phyloP scores from a whole-genome alignment of 2,113 vertebrate genomes.

The Talpa occidentalis region DNA sequence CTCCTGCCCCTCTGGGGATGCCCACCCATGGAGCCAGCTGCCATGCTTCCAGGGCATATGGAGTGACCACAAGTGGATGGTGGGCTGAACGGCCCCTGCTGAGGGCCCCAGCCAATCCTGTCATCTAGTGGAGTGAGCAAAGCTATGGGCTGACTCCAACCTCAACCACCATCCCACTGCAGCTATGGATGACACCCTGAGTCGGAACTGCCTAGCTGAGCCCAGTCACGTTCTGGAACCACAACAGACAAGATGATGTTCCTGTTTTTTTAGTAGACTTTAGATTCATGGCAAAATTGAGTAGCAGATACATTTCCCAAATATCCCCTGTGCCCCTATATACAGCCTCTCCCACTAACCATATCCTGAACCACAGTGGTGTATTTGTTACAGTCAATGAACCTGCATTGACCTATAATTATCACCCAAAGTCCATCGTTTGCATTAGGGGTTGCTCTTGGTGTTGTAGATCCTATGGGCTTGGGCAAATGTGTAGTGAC shows the following conservation, averaged over 20 bases:
- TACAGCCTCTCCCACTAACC: not conserved
- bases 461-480: not conserved
- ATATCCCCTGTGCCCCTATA: not conserved
- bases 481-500: not conserved
- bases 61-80: not conserved
- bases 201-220: not conserved
- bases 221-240: not conserved
- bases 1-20: not conserved
- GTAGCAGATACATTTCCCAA: not conserved
- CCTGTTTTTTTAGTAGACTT: not conserved
- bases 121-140: not conserved
- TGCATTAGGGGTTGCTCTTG: not conserved
- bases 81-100: not conserved
- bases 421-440: not conserved
- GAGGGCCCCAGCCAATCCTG: not conserved
- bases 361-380: too few species aligned
- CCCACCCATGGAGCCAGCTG: not conserved
- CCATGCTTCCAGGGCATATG: not conserved
- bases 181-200: fast-evolving
- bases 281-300: not conserved
- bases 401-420: not conserved
- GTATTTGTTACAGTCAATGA: not conserved
- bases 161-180: not conserved
- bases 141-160: not conserved
- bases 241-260: not conserved